phyloP scores from a whole-genome alignment of 2,113 vertebrate genomes.

The Nycticebus coucang region DNA sequence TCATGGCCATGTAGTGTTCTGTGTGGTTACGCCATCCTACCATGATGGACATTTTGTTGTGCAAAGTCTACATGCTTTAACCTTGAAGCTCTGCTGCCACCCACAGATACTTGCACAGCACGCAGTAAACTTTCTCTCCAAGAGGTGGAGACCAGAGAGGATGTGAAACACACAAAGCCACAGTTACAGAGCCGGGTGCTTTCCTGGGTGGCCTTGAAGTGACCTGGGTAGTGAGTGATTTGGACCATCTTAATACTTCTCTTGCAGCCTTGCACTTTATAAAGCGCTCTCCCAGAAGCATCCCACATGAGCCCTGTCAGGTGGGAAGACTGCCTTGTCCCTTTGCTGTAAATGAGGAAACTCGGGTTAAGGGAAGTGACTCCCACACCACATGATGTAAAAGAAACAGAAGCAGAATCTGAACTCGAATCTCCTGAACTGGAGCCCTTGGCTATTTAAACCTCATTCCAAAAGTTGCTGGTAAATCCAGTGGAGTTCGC shows the following conservation, averaged over 20 bases:
- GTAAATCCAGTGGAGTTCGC: too few species aligned
- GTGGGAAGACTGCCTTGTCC: fast-evolving
- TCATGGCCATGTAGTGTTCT: neutral
- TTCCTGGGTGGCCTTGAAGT: neutral
- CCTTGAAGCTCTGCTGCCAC: constrained; percentile 14
- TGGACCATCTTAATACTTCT: neutral
- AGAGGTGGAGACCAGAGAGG: neutral
- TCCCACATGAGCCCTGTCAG: neutral
- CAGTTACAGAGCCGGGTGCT: neutral
- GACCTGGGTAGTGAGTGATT: neutral
- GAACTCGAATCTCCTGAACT: neutral
- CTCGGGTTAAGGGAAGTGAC: neutral
- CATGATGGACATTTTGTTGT: fast-evolving
- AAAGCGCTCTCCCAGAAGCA: neutral
- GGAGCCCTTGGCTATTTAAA: neutral
- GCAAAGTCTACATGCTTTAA: neutral
- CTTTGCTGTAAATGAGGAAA: neutral
- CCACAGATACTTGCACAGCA: neutral
- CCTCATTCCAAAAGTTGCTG: neutral
- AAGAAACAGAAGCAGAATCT: neutral
- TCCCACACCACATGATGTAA: neutral
- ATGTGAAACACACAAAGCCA: neutral
- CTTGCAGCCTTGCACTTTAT: fast-evolving
- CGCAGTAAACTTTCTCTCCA: neutral
- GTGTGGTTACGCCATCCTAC: fast-evolving